Base-by-base conservation (phyloP, 2,797 vertebrate species). In the Streptopelia turtur region DNA sequence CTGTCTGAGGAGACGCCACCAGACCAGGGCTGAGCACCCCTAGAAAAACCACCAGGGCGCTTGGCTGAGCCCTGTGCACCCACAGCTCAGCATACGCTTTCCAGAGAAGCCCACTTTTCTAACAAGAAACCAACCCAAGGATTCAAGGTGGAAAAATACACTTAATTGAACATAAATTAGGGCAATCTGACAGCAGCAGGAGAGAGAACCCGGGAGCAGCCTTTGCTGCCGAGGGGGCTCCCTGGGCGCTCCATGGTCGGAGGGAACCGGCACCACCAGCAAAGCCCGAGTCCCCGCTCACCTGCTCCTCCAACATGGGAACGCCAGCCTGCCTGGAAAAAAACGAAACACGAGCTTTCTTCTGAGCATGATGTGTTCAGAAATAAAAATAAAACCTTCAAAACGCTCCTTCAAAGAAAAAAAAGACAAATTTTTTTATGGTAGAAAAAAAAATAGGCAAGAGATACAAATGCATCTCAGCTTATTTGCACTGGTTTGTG, bases 341-440 rank as follows among this genome's bases (percentile, higher is more conserved):
- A 47, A 30, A 11, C 15, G 25, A 60, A 13, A 14, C 30, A 18
- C 43, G 10, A 45, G 18, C 43, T 75, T 61, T 41, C 49, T 87
- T 61, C 64, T 41, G 37, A 69, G 45, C 27, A 8, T 5, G 3
- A 28, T 57, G 61, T 39, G 63, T 22, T 61, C 4, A 4, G 71
- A 76, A 76, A 89, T 76, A 79, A 88, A 95, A 78, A 39, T 18
- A 49, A 94, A 83, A 59, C 49, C 72, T 78, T 85, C 72, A 59
- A 87, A 90, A 45, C 43, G 31, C 33, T 89, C 37, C 66, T 85
- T 86, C 66, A 92, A 84, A 81, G 52, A 33, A 6, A 28, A 83
- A 59, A 59, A 95, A 72, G 60, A 83, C 5, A 43, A 63, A 31
- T 53, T 55, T 53, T 89, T 64, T 7, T 3, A 33, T 43, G 53